Evolutionary conservation across 2,888 invertebrate species (phyloP).

Genomic region (Pterostichus madidus): DNA sequence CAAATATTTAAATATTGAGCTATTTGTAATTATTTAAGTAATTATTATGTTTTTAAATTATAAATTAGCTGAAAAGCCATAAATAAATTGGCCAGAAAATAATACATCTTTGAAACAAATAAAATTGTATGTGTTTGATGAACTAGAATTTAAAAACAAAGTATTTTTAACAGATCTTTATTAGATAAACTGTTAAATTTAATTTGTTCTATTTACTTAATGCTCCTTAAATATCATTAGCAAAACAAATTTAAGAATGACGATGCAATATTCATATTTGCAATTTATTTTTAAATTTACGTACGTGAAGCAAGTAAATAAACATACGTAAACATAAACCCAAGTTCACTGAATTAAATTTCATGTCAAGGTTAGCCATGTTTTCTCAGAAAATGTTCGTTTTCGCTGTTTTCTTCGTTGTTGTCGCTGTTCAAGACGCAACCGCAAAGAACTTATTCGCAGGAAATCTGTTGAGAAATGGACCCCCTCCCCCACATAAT

Average conservation of each 20-base stretch:
- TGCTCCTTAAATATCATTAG: neutral
- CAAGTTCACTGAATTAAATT: slow-evolving; percentile 20
- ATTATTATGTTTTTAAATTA: neutral
- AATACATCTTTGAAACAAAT: too few species aligned
- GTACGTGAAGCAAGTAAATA: slow-evolving; percentile 2
- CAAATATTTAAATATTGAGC: too few species aligned
- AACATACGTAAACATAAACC: slow-evolving; percentile 11
- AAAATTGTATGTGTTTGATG: too few species aligned
- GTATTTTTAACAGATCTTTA: too few species aligned
- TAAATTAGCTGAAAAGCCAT: too few species aligned
- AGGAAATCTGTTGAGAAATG: slow-evolving; percentile 68
- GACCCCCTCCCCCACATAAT: slow-evolving; percentile 82
- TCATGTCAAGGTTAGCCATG: slow-evolving; percentile 43
- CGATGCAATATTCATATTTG: neutral
- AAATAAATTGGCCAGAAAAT: too few species aligned
- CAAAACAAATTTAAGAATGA: neutral
- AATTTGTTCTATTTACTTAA: neutral
- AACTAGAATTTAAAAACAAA: too few species aligned
- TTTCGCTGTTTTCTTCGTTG: slow-evolving; percentile 37
- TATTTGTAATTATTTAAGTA: neutral
- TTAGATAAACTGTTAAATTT: neutral
- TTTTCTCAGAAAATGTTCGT: neutral
- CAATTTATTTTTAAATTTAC: slow-evolving; percentile 17
- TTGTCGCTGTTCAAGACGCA: slow-evolving; percentile 16
- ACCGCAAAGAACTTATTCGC: slow-evolving; percentile 61